Conservation (phyloP, 2,888 invertebrate genomes). For the Caenorhabditis doughertyi region DNA sequence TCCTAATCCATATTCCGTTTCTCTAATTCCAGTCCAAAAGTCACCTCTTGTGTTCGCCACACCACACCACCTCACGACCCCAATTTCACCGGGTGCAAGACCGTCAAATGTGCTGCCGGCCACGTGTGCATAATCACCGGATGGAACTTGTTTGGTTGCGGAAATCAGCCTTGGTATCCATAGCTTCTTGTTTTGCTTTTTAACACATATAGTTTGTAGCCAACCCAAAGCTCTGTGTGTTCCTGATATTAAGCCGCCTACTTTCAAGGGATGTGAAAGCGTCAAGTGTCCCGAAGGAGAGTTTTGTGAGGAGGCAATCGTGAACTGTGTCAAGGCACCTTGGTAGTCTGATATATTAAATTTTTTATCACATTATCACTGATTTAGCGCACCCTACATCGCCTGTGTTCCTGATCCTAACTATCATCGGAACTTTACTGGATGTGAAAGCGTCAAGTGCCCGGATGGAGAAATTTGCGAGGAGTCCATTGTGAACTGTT, state of each 20-base stretch:
- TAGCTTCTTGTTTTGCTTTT: too few relatives aligned
- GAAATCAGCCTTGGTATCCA: too few relatives aligned
- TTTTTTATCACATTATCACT: too few relatives aligned
- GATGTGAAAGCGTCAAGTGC: not conserved
- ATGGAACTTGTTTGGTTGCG: too few relatives aligned
- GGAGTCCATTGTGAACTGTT: not conserved
- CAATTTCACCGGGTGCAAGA: not conserved
- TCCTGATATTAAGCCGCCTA: too few relatives aligned
- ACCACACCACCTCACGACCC: not conserved
- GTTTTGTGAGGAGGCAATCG: not conserved
- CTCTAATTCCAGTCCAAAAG: not conserved
- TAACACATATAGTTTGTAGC: too few relatives aligned
- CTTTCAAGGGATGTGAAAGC: not conserved
- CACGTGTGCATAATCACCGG: too few relatives aligned
- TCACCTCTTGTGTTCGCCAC: not conserved
- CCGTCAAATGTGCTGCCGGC: not conserved
- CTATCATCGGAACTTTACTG: not conserved
- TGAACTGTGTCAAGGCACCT: not conserved
- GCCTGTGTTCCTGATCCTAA: not conserved
- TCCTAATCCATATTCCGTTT: too few relatives aligned
- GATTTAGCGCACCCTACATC: not conserved
- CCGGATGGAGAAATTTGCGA: not conserved
- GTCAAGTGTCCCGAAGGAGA: not conserved
- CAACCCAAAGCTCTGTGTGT: too few relatives aligned
- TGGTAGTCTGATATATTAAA: too few relatives aligned